Evolutionary conservation across 2,797 vertebrate species (phyloP).

Genomic region (Garrulus glandarius): DNA sequence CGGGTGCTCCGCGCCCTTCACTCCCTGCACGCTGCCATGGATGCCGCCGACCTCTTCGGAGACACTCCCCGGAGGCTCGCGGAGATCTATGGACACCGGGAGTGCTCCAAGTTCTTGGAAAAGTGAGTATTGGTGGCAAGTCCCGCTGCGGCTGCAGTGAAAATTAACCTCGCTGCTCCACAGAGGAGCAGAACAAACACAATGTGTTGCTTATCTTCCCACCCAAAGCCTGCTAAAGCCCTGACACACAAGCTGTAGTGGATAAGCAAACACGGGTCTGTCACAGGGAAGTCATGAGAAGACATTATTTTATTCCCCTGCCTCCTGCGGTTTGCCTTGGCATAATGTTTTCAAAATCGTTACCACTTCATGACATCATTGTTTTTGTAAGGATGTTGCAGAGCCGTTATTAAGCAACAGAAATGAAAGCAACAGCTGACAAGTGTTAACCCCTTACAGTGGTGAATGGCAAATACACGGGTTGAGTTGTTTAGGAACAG

Average conservation of each 20-base stretch:
- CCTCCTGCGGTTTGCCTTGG: neutral
- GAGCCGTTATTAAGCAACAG: neutral
- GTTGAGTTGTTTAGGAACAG: neutral
- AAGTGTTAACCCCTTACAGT: neutral
- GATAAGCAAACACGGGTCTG: neutral
- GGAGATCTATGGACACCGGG: slow-evolving; percentile 86
- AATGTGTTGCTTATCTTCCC: neutral
- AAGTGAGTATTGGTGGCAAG: slow-evolving; percentile 65
- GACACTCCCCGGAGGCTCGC: slow-evolving; percentile 86
- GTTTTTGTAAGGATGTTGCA: neutral
- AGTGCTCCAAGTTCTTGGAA: slow-evolving; percentile 84
- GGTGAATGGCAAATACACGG: neutral
- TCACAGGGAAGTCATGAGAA: neutral
- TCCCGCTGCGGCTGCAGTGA: neutral
- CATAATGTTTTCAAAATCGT: neutral
- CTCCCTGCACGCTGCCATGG: slow-evolving; percentile 79
- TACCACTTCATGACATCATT: neutral
- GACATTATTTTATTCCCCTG: neutral
- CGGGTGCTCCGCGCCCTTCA: slow-evolving; percentile 83
- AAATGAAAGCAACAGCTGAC: neutral
- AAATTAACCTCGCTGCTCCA: neutral
- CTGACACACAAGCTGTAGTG: neutral
- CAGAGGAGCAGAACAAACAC: neutral
- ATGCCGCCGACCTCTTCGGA: slow-evolving; percentile 82
- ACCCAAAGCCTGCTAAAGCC: neutral